Percentiles rank a stretch among this genome's conserved stretches.
Conservation (phyloP, 2,797 vertebrate genomes). For the Arctocebus calabarensis region DNA sequence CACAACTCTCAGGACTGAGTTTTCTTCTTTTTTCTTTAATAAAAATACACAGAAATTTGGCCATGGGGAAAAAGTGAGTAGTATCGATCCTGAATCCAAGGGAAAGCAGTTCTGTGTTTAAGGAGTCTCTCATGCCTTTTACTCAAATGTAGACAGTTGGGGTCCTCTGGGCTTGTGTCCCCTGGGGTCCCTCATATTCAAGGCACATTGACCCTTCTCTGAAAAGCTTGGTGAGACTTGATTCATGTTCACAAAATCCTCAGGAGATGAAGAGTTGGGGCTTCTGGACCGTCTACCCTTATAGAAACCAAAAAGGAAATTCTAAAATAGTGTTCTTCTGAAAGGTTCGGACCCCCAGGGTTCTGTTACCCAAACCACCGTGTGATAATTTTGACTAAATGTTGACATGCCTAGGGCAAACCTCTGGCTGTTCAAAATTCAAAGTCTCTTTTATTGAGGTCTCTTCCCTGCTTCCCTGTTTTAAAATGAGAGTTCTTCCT, state of each 20-base stretch:
- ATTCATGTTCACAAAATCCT: conserved; percentile 22
- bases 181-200: background rate
- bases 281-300: conserved; percentile 35
- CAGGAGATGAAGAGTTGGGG: background rate
- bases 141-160: conserved; percentile 11
- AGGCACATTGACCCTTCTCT: background rate
- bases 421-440: background rate
- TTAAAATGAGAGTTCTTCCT: background rate
- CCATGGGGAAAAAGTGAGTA: conserved; percentile 24
- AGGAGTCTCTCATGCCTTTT: conserved; percentile 56
- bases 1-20: background rate
- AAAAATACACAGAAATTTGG: conserved; percentile 66
- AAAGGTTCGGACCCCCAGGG: background rate
- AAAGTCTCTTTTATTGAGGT: background rate
- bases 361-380: background rate
- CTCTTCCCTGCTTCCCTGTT: background rate
- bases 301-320: conserved; percentile 1
- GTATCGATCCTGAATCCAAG: conserved; percentile 56
- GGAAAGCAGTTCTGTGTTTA: conserved; percentile 44
- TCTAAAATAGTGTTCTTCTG: background rate
- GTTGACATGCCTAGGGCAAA: background rate
- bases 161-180: conserved; percentile 44
- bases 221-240: conserved; percentile 28
- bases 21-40: conserved; percentile 60
- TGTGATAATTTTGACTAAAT: conserved; percentile 3